Base-by-base conservation (phyloP, 2,888 invertebrate genomes). In the Rotaria macrura region DNA sequence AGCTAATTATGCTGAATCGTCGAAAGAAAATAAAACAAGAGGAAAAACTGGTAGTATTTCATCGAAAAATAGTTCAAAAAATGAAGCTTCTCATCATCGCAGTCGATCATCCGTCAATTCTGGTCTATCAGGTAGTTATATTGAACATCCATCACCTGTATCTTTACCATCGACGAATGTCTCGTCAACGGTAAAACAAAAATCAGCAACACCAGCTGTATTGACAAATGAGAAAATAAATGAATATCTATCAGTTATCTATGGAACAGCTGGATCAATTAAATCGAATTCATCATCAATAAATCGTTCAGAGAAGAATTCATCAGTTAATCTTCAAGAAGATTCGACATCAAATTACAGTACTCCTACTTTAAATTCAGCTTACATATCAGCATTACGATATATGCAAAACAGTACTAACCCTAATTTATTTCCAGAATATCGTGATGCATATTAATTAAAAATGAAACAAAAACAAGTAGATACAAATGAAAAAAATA, bases 381-480 rank as follows among this genome's bases (percentile, higher is more conserved):
- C 23, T 12, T 79, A 79, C 43, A 43, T 79, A 10, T 43, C 79
- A 40, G 40, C 79, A 79, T 79, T 79, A 43, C 79, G 43, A 20
- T 79, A 79, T 79, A 79, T 79, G 79, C 43, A 79, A 43, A 79
- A 43, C 12, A 79, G 79, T 79, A 12, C 43, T 25, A 38, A 79
- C 23, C 9, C 79, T 14, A 43, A 40, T 12, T 79, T 34, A 6
- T 2, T 79, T 17, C 7, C 12, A 25, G 25, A 25, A 23, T 43
- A 34, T 79, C 12, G 7, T 65, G 5, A 65, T 34, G 65, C 65
- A 20, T 65, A 65, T 65, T 65, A 65, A 34, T 34, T 65, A 34
- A 0, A 65, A 34, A 34, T 34, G n/a, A 29, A 65, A n/a, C 29
- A 65, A 65, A 65, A 25, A 29, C 12, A 5, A n/a, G n/a, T n/a